A percentile compares a stretch with the other conserved stretches of the same genome.
phyloP scores from a whole-genome alignment of 2,113 vertebrate genomes.

The Thalassoma bifasciatum region DNA sequence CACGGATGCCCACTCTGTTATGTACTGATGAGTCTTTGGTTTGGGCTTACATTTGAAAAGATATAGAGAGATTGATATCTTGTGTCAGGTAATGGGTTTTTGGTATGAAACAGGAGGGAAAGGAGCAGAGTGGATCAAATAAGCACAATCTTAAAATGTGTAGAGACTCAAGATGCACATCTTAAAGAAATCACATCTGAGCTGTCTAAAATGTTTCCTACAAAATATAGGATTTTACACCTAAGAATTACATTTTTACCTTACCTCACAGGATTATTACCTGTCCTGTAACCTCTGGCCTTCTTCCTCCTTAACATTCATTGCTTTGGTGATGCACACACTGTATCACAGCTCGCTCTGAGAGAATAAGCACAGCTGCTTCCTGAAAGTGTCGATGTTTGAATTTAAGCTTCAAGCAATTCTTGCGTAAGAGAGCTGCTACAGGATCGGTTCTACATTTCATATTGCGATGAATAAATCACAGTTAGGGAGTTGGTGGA shows the following conservation, averaged over 20 bases:
- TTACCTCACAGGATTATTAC: conserved; percentile 5
- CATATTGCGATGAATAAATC: conserved; percentile 25
- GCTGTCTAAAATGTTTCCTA: conserved; percentile 1
- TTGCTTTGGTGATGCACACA: background rate
- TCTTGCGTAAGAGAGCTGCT: conserved; percentile 18
- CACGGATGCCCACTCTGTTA: too few relatives aligned
- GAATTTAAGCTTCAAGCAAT: conserved; percentile 7
- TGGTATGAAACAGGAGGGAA: background rate
- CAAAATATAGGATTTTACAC: background rate
- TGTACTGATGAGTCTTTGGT: too few relatives aligned
- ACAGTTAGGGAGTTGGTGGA: conserved; percentile 13
- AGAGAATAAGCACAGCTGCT: conserved; percentile 11
- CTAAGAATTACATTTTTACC: background rate
- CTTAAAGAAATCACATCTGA: conserved; percentile 9
- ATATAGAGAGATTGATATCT: too few relatives aligned
- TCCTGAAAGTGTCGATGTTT: conserved; percentile 18
- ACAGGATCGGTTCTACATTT: conserved; percentile 15
- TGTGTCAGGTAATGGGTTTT: too few relatives aligned
- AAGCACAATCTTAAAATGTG: background rate
- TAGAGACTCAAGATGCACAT: background rate
- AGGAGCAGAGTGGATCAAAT: background rate
- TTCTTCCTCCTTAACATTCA: conserved; percentile 13
- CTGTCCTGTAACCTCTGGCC: background rate
- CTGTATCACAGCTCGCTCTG: conserved; percentile 2
- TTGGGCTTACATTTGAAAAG: too few relatives aligned